Evolutionary conservation across 2,113 vertebrate genomes (phyloP).

Genomic region (Cryptomyrus ogoouensis): DNA sequence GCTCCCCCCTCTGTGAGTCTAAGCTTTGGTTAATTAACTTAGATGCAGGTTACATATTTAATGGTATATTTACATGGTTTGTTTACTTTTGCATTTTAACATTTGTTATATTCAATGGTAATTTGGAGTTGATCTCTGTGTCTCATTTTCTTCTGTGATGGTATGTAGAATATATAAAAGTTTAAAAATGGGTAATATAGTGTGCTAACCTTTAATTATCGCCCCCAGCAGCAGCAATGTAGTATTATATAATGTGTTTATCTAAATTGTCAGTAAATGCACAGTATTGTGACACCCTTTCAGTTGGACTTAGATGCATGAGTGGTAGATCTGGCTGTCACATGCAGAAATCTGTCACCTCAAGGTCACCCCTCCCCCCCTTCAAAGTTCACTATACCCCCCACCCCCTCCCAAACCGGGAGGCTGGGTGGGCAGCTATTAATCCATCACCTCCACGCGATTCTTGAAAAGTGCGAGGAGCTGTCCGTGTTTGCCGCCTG

Average conservation of each 20-base stretch:
- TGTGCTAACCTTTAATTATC: not conserved
- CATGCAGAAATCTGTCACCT: not conserved
- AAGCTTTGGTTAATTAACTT: not conserved
- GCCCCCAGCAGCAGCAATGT: not conserved
- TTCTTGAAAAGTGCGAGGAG: not conserved
- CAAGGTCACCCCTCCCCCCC: not conserved
- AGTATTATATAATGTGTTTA: not conserved
- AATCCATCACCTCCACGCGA: not conserved
- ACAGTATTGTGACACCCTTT: not conserved
- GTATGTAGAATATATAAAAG: not conserved
- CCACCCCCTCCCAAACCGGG: not conserved
- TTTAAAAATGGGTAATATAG: not conserved
- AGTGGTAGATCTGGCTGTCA: not conserved
- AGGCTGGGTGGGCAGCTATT: not conserved
- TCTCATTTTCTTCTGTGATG: not conserved
- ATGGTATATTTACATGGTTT: not conserved
- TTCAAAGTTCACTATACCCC: not conserved
- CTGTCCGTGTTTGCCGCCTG: not conserved
- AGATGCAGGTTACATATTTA: not conserved
- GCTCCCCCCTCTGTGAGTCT: slow-evolving; percentile 31
- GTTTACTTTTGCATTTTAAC: not conserved
- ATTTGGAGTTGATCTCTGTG: not conserved
- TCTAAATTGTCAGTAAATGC: not conserved
- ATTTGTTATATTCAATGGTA: not conserved
- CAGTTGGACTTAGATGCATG: not conserved